Evolutionary conservation across 1,140 invertebrate genomes (phyloP).

Genomic region (Aporrectodea caliginosa): DNA sequence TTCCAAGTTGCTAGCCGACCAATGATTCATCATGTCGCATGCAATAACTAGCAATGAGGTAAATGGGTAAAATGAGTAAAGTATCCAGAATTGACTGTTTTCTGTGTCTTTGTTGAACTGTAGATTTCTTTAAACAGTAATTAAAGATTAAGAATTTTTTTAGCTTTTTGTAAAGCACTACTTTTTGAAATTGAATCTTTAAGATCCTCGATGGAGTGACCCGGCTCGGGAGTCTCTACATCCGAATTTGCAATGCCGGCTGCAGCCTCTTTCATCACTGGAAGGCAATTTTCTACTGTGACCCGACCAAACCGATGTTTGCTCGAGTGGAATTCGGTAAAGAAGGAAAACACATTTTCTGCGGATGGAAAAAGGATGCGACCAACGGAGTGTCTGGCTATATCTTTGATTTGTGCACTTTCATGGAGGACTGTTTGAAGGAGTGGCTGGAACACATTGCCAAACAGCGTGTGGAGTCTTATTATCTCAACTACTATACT

Average conservation of each 20-base stretch:
- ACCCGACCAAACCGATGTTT: conserved; percentile 33
- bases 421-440: conserved; percentile 44
- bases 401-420: conserved; percentile 40
- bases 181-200: too few relatives aligned
- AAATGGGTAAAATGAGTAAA: too few relatives aligned
- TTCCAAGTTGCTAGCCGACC: too few relatives aligned
- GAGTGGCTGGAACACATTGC: conserved; percentile 44
- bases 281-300: conserved; percentile 42
- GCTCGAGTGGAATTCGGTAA: conserved; percentile 41
- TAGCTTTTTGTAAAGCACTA: too few relatives aligned
- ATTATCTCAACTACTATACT: conserved; percentile 45
- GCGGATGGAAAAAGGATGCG: background rate
- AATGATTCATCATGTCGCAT: too few relatives aligned
- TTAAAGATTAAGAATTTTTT: too few relatives aligned
- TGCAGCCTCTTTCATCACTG: conserved; percentile 45
- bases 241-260: conserved; percentile 42
- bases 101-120: too few relatives aligned
- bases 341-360: background rate
- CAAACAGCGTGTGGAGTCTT: conserved; percentile 39
- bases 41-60: too few relatives aligned
- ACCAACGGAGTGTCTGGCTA: conserved; percentile 34
- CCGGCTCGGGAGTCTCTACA: conserved; percentile 41
- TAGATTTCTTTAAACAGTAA: too few relatives aligned
- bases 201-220: conserved; percentile 47
- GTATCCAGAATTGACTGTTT: too few relatives aligned